Percentiles rank a stretch among this genome's conserved stretches.
These are phyloP conservation scores for Protonibea diacanthus DNA, from an alignment of 2,797 vertebrate genomes.

Conservation along the genomic window DNA sequence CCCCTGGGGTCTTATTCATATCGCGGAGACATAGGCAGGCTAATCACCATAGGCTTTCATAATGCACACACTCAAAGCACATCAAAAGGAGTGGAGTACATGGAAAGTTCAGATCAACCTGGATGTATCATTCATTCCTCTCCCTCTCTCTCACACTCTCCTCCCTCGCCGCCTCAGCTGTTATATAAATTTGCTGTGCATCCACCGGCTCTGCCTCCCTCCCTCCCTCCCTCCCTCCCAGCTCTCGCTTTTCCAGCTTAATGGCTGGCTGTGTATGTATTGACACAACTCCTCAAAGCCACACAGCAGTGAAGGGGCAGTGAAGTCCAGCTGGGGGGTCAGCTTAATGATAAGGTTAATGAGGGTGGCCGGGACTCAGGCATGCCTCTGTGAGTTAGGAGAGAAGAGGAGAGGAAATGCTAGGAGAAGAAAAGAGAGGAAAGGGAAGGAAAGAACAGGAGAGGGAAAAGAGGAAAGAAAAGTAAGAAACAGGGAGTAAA, in stretches of 20 bases:
- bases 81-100: conserved; percentile 72
- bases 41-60: conserved; percentile 72
- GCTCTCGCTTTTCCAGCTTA: conserved; percentile 56
- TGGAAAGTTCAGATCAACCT: conserved; percentile 74
- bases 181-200: conserved; percentile 70
- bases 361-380: conserved; percentile 71
- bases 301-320: conserved; percentile 61
- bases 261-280: conserved; percentile 75
- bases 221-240: conserved; percentile 23
- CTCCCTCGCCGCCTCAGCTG: conserved; percentile 52
- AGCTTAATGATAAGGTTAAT: conserved; percentile 80
- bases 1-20: conserved; percentile 67
- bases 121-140: conserved; percentile 73
- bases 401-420: conserved; percentile 32
- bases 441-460: background rate
- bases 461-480: background rate
- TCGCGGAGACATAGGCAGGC: conserved; percentile 54
- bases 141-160: conserved; percentile 34
- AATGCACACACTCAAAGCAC: conserved; percentile 64
- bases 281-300: conserved; percentile 73
- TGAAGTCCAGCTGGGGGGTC: conserved; percentile 65
- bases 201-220: conserved; percentile 43
- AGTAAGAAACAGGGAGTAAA: background rate
- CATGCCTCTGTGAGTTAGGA: conserved; percentile 67
- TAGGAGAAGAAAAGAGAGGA: conserved; percentile 6